Conservation (phyloP, 2,888 invertebrate species). For the Camponotus fellah region DNA sequence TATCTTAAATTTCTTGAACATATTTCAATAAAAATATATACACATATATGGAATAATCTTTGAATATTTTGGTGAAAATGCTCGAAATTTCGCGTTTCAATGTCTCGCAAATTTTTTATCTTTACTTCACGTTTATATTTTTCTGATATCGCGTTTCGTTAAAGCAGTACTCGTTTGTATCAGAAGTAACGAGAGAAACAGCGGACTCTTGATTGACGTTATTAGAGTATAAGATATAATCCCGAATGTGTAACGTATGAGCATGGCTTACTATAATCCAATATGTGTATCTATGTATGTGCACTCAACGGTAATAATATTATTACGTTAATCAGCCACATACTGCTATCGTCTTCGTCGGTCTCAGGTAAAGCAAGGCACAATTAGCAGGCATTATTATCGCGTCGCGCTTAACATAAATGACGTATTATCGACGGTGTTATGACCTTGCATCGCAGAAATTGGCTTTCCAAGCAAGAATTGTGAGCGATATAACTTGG, state of each 20-base stretch:
- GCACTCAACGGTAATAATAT: conserved; percentile 34
- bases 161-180: conserved; percentile 40
- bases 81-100: not conserved
- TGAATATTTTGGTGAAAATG: not conserved
- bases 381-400: conserved; percentile 43
- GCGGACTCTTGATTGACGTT: conserved; percentile 42
- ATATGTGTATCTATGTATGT: not conserved
- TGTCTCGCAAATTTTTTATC: not conserved
- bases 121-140: not conserved
- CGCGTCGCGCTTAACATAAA: conserved; percentile 30
- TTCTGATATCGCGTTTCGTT: conserved; percentile 3
- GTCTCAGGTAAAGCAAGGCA: conserved; percentile 33
- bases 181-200: conserved; percentile 39
- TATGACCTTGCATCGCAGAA: conserved; percentile 53
- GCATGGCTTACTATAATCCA: conserved; percentile 50
- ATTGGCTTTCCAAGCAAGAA: conserved; percentile 30
- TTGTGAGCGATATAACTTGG: conserved; percentile 40
- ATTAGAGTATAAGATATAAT: conserved; percentile 53
- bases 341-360: conserved; percentile 36
- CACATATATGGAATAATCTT: no score
- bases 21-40: not conserved
- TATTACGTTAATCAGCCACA: conserved; percentile 47
- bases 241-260: conserved; percentile 51
- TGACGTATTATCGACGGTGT: conserved; percentile 48
- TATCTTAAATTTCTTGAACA: not conserved